Percentiles rank a stretch among this genome's conserved stretches.
Conservation (phyloP, 2,888 invertebrate species). For the Microctonus brassicae region DNA sequence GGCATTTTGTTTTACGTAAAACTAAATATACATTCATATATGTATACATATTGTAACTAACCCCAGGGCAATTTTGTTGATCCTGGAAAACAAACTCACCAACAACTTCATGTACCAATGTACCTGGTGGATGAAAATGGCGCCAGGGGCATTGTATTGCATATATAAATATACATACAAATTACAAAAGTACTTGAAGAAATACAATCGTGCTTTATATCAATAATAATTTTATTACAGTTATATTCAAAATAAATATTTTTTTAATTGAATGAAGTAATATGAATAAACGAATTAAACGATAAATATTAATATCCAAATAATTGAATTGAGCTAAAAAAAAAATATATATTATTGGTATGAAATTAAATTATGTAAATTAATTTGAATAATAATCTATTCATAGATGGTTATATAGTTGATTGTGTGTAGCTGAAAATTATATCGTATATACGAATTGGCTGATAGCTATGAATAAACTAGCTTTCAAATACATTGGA, state of each 20-base stretch:
- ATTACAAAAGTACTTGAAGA: neutral
- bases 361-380: no score
- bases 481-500: conserved; percentile 14
- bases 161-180: neutral
- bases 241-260: no score
- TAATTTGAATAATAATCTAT: neutral
- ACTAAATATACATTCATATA: conserved; percentile 16
- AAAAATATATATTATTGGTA: no score
- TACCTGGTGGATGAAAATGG: conserved; percentile 17
- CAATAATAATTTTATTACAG: neutral
- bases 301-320: neutral
- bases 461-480: conserved; percentile 14
- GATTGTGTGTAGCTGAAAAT: neutral
- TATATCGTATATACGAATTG: no score
- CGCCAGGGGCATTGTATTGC: conserved; percentile 7
- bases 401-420: neutral
- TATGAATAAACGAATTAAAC: no score
- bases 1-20: conserved; percentile 32
- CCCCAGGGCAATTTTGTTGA: neutral
- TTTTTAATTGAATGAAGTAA: no score
- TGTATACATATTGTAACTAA: neutral
- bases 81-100: conserved; percentile 3
- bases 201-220: neutral
- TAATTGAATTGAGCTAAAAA: no score
- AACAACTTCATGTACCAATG: conserved; percentile 3